Base-by-base conservation (phyloP, 2,797 vertebrate species). In the Cossypha niveicapilla region DNA sequence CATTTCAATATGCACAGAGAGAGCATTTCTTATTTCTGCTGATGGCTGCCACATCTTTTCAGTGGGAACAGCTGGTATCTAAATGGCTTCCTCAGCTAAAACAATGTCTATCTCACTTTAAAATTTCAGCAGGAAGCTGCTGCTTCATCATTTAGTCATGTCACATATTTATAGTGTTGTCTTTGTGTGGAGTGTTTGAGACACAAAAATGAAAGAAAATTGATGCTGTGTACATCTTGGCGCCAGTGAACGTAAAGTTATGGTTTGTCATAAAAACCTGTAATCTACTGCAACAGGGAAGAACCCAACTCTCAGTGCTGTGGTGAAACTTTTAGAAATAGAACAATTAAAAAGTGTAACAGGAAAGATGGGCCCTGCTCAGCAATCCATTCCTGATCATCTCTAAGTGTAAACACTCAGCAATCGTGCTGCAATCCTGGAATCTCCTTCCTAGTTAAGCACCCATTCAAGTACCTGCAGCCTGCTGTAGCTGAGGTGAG, bases 161-260 rank as follows among this genome's bases (percentile, higher is more conserved):
- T 97, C 97, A 97, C 96, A 96, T 96, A 97, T 94, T 98, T 97
- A 95, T 94, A 94, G 96, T 95, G 91, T 96, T 98, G 92, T 96
- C 96, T 97, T 97, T 97, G 87, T 95, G 92, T 41, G 35, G 89
- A 88, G 97, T 94, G 97, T 96, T 93, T 91, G 95, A 96, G 91
- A 96, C 97, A 97, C 93, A 97, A 93, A 95, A 96, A 94, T 66
- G 96, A 95, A 96, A 86, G 93, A 90, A 96, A 97, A 97, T 88
- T 93, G 95, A 96, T 93, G 93, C 76, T 47, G 89, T 90, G 61
- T 91, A 37, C 83, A 85, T 97, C 90, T 94, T 48, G 60, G 94
- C 44, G 4, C 79, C 86, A 96, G 93, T 44, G 94, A 95, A 88
- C 80, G 68, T 76, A 77, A 96, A 93, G 95, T 89, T 94, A 96